phyloP scores from a whole-genome alignment of 2,797 vertebrate genomes.

The Esox lucius region DNA sequence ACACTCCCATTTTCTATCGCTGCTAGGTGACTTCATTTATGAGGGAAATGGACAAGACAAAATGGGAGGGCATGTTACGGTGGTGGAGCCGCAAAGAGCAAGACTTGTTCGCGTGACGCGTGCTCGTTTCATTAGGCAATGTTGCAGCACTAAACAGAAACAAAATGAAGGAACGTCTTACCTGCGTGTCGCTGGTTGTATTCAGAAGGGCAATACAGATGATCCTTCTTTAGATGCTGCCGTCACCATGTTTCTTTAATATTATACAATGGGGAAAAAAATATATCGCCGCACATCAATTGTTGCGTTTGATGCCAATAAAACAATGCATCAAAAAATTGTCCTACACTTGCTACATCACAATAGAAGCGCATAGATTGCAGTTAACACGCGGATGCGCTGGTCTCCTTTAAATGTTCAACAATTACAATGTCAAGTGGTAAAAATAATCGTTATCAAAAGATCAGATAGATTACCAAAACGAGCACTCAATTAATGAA shows the following conservation, averaged over 20 bases:
- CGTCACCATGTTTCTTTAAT: conserved; percentile 47
- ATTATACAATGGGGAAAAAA: not conserved
- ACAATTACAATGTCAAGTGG: not conserved
- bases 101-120: conserved; percentile 13
- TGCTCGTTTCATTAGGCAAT: conserved; percentile 31
- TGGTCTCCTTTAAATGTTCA: not conserved
- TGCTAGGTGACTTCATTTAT: conserved; percentile 36
- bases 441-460: not conserved
- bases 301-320: conserved; percentile 5
- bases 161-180: conserved; percentile 50
- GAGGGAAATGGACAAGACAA: conserved; percentile 17
- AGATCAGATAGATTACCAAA: not conserved
- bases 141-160: conserved; percentile 49
- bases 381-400: conserved; percentile 43
- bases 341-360: conserved; percentile 11
- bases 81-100: conserved; percentile 34
- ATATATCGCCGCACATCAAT: conserved; percentile 7
- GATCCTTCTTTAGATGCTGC: conserved; percentile 39
- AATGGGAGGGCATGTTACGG: conserved; percentile 61
- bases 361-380: conserved; percentile 30
- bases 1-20: conserved; percentile 36
- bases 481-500: not conserved
- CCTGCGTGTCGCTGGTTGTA: conserved; percentile 54
- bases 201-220: conserved; percentile 51
- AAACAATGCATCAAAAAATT: conserved; percentile 29